Evolutionary conservation across 1,140 invertebrate species (phyloP).

Genomic region (Aphis gossypii): DNA sequence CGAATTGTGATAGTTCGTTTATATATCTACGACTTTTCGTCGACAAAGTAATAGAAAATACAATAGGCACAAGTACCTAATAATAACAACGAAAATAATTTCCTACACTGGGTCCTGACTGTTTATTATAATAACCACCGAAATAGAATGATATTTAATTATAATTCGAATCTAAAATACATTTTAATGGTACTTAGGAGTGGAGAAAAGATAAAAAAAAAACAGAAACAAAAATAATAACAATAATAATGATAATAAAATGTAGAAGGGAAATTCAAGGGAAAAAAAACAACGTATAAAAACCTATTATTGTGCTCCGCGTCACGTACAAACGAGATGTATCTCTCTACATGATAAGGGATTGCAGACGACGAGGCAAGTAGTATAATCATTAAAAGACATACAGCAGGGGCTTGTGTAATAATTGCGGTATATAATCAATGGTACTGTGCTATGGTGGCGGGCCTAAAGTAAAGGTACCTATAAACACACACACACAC

Average conservation of each 20-base stretch:
- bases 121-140: background rate
- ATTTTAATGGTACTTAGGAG: constrained; percentile 36
- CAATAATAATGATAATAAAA: background rate
- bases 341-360: background rate
- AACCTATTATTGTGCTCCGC: background rate
- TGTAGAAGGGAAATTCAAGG: background rate
- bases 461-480: background rate
- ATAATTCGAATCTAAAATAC: constrained; percentile 36
- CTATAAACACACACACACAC: background rate
- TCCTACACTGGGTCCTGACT: background rate
- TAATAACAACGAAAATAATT: background rate
- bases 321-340: constrained; percentile 36
- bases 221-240: background rate
- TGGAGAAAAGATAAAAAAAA: background rate
- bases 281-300: background rate
- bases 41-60: background rate
- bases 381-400: constrained; percentile 26
- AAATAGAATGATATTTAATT: background rate
- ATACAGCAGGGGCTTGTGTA: constrained; percentile 22
- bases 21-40: background rate
- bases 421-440: constrained; percentile 41
- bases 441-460: background rate
- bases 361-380: background rate
- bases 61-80: background rate
- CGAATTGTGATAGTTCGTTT: background rate